Conservation (phyloP, 2,888 invertebrate genomes). For the Asteroscopus sphinx region DNA sequence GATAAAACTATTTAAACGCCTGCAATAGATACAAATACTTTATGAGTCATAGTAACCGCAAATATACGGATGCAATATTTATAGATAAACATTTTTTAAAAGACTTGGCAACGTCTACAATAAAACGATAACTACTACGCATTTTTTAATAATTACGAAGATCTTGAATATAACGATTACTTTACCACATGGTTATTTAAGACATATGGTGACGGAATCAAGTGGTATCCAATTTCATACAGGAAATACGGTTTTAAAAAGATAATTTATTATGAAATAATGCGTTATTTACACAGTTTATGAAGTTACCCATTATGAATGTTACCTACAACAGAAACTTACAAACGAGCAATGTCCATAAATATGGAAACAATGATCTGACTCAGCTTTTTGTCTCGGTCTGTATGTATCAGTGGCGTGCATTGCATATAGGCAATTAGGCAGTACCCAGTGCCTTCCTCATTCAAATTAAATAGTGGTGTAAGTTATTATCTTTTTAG, state of each 20-base stretch:
- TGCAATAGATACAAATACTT: slow-evolving; percentile 1
- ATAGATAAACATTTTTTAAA: slow-evolving; percentile 34
- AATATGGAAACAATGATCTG: slow-evolving; percentile 38
- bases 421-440: no score
- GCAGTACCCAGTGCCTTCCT: no score
- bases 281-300: slow-evolving; percentile 6
- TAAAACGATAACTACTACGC: slow-evolving; percentile 17
- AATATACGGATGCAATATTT: slow-evolving; percentile 24
- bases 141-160: slow-evolving; percentile 26
- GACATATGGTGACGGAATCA: slow-evolving; percentile 22
- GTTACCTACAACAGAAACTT: slow-evolving; percentile 7
- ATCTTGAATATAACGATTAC: slow-evolving; percentile 20
- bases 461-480: slow-evolving; percentile 38
- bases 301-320: slow-evolving; percentile 7
- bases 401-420: no score
- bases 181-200: slow-evolving; percentile 9
- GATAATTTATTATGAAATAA: slow-evolving; percentile 2
- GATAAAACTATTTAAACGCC: neutral
- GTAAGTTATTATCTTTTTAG: no score
- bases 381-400: slow-evolving; percentile 29
- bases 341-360: slow-evolving; percentile 27
- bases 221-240: neutral
- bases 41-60: slow-evolving; percentile 15
- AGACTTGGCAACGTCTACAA: slow-evolving; percentile 19
- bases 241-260: slow-evolving; percentile 7